These are phyloP conservation scores for Phasia obesa DNA, from an alignment of 2,888 invertebrate species.

Conservation along the genomic window DNA sequence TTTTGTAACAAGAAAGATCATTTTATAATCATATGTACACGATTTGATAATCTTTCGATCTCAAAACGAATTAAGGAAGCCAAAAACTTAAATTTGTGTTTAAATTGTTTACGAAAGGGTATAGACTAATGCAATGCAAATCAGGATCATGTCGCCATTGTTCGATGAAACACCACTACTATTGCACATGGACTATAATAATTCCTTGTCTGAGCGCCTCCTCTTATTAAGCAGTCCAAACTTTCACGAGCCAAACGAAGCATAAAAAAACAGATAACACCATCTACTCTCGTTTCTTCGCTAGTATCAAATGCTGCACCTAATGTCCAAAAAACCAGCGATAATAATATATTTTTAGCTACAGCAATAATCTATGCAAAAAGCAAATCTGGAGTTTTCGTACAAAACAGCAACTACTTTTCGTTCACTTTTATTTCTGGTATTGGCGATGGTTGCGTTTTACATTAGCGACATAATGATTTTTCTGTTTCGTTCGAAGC, in stretches of 20 bases:
- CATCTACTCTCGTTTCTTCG: conserved; percentile 34
- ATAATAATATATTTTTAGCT: conserved; percentile 49
- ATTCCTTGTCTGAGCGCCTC: neutral
- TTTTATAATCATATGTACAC: conserved; percentile 33
- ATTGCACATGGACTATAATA: conserved; percentile 53
- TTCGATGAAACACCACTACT: conserved; percentile 61
- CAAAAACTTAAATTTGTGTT: conserved; percentile 53
- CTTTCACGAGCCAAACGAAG: neutral
- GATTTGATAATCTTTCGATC: conserved; percentile 43
- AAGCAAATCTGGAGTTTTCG: conserved; percentile 28
- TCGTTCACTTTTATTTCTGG: conserved; percentile 45
- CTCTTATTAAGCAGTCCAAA: neutral
- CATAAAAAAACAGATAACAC: neutral
- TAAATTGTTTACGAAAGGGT: conserved; percentile 66
- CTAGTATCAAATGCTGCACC: neutral
- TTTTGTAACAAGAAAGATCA: conserved; percentile 50
- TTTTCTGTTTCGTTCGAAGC: conserved; percentile 53
- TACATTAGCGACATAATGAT: conserved; percentile 23
- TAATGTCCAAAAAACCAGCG: conserved; percentile 4
- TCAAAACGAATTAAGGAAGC: conserved; percentile 41
- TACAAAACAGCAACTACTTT: conserved; percentile 43
- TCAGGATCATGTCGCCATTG: conserved; percentile 62
- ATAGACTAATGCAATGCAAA: conserved; percentile 62
- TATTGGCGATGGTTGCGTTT: conserved; percentile 47
- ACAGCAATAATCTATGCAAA: conserved; percentile 52